Conservation (phyloP, 1,140 invertebrate species). For the Parasteatoda tepidariorum region DNA sequence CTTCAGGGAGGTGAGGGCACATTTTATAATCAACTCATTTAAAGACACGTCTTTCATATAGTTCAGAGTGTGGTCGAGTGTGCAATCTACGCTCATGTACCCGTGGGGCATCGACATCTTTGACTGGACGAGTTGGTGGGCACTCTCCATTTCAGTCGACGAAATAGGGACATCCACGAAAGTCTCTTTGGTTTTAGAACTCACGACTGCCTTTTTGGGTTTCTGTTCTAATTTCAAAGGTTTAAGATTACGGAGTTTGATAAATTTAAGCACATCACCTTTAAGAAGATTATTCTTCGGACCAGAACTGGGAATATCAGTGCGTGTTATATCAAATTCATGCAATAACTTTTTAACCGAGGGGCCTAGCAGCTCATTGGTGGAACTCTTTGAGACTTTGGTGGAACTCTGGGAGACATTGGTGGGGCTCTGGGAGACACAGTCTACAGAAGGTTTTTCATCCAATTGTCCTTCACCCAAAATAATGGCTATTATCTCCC, state of each 20-base stretch:
- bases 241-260: conserved; percentile 72
- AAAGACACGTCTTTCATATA: conserved; percentile 73
- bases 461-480: conserved; percentile 22
- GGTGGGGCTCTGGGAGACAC: neutral
- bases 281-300: conserved; percentile 75
- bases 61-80: conserved; percentile 71
- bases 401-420: conserved; percentile 71
- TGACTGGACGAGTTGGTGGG: conserved; percentile 74
- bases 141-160: conserved; percentile 71
- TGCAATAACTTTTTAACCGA: conserved; percentile 75
- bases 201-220: neutral
- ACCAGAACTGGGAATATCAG: conserved; percentile 72
- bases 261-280: conserved; percentile 75
- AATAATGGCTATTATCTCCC: conserved; percentile 29
- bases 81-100: conserved; percentile 74
- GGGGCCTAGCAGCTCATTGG: conserved; percentile 71
- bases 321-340: conserved; percentile 73
- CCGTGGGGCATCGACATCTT: conserved; percentile 77
- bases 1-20: conserved; percentile 73
- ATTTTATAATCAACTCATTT: conserved; percentile 78
- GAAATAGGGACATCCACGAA: conserved; percentile 69
- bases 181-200: neutral
- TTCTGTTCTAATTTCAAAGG: conserved; percentile 69
- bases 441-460: too few species aligned
- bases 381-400: neutral